These are phyloP conservation scores for Chloroceryle aenea DNA, from an alignment of 2,113 vertebrate genomes.

Conservation along the genomic window DNA sequence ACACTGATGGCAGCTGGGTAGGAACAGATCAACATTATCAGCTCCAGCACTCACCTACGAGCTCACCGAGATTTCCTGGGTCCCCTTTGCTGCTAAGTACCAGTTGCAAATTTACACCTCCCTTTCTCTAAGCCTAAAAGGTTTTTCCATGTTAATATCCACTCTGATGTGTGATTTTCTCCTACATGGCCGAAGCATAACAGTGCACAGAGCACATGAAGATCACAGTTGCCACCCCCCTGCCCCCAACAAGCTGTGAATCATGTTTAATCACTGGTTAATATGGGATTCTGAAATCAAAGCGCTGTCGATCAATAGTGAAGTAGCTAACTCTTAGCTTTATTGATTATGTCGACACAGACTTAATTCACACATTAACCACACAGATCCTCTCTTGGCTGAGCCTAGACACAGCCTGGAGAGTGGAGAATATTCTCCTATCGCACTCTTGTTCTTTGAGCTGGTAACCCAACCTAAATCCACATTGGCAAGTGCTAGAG, in stretches of 20 bases:
- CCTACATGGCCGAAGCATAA: neutral
- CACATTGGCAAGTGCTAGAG: neutral
- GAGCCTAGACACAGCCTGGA: neutral
- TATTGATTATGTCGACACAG: neutral
- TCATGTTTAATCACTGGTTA: neutral
- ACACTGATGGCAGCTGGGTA: neutral
- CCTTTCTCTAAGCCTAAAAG: neutral
- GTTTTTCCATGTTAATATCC: neutral
- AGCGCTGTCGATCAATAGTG: neutral
- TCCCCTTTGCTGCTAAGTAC: neutral
- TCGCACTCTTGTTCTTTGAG: neutral
- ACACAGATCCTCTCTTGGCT: neutral
- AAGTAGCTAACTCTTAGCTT: neutral
- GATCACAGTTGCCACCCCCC: neutral
- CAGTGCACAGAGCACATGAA: neutral
- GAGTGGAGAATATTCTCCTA: neutral
- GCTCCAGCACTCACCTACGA: neutral
- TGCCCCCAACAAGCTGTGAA: neutral
- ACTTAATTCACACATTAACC: neutral
- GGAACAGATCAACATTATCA: neutral
- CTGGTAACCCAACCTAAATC: neutral
- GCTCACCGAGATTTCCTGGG: neutral
- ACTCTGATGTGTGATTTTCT: neutral
- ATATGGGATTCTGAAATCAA: neutral
- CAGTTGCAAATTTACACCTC: neutral